Evolutionary conservation across 2,797 vertebrate genomes (phyloP).

Genomic region (Ctenopoma multispine): DNA sequence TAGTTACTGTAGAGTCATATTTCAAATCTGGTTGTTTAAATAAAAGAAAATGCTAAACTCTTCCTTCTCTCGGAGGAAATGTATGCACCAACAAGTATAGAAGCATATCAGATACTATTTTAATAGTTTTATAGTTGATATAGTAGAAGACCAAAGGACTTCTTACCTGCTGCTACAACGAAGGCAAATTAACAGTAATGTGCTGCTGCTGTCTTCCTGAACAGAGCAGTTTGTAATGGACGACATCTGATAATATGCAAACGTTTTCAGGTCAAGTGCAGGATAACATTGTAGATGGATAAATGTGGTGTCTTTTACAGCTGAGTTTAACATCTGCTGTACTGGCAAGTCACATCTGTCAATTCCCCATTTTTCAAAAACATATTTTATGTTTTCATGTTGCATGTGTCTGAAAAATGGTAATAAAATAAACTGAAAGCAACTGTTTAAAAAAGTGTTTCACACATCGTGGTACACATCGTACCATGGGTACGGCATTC

Average conservation of each 20-base stretch:
- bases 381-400: background rate
- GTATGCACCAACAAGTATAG: background rate
- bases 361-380: background rate
- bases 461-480: too few species aligned
- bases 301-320: too few species aligned
- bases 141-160: background rate
- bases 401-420: background rate
- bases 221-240: background rate
- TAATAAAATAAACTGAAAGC: too few species aligned
- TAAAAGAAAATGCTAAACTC: background rate
- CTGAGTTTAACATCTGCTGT: background rate
- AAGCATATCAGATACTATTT: background rate
- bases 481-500: too few species aligned
- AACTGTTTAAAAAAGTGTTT: too few species aligned
- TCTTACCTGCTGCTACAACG: conserved; percentile 55
- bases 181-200: background rate
- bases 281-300: background rate
- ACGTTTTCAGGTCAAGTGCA: background rate
- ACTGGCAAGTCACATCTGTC: background rate
- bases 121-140: background rate
- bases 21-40: background rate
- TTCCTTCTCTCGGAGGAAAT: background rate
- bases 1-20: background rate
- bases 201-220: background rate
- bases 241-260: conserved; percentile 64